Conservation (phyloP, 1,140 invertebrate genomes). For the Probaryconus sp. region DNA sequence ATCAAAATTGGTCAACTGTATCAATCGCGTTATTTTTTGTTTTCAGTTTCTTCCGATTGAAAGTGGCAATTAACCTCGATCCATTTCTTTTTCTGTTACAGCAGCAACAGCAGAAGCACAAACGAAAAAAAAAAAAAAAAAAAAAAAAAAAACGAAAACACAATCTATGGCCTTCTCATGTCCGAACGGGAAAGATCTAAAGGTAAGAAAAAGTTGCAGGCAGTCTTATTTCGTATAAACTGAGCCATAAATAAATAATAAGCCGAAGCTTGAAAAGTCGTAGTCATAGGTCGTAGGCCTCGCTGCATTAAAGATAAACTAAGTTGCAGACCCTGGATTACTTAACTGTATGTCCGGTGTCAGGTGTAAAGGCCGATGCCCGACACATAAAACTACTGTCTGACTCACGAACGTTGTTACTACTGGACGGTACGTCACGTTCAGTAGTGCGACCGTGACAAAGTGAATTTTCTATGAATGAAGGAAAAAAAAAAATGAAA, state of each 20-base stretch:
- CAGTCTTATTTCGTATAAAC: conserved; percentile 25
- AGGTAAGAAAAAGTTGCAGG: conserved; percentile 42
- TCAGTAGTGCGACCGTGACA: conserved; percentile 41
- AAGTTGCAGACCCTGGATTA: conserved; percentile 24
- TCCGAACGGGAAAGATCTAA: conserved; percentile 45
- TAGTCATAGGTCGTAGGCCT: conserved; percentile 67
- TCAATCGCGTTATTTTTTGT: conserved; percentile 29
- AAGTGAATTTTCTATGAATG: conserved; percentile 59
- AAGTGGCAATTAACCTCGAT: conserved; percentile 36
- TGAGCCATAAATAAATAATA: conserved; percentile 70
- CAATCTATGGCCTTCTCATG: conserved; percentile 41
- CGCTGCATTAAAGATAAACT: conserved; percentile 68
- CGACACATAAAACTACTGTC: conserved; percentile 35
- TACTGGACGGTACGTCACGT: conserved; percentile 33
- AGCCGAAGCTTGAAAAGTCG: conserved; percentile 61
- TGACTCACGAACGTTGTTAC: conserved; percentile 53
- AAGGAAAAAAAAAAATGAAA: conserved; percentile 37
- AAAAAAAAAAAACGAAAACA: conserved; percentile 55
- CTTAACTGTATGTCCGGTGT: conserved; percentile 17
- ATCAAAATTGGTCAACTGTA: conserved; percentile 21
- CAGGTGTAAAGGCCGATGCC: conserved; percentile 44
- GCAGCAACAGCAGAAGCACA: conserved; percentile 12
- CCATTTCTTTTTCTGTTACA: conserved; percentile 21
- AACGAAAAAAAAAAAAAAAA: no score
- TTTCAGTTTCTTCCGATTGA: conserved; percentile 6